A percentile compares a stretch with the other conserved stretches of the same genome.
These are phyloP conservation scores for Hanleya hanleyi DNA, from an alignment of 2,888 invertebrate species.

Conservation along the genomic window DNA sequence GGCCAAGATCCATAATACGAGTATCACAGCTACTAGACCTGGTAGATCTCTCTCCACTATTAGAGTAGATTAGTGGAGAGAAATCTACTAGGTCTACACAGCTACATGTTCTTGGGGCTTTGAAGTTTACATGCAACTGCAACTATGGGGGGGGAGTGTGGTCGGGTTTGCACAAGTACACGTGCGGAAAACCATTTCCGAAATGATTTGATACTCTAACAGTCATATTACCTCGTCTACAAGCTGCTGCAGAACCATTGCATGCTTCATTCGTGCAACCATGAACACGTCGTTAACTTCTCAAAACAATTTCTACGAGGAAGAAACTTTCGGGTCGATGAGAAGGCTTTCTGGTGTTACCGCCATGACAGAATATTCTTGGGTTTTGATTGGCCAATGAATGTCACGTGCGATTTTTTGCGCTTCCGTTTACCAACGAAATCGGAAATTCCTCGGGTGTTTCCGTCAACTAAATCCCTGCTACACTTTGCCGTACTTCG, in stretches of 20 bases:
- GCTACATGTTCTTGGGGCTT: too few species aligned
- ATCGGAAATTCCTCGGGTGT: not conserved
- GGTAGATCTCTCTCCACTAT: too few species aligned
- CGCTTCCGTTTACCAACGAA: not conserved
- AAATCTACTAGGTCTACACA: too few species aligned
- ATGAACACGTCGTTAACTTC: not conserved
- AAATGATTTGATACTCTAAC: not conserved
- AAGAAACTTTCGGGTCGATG: conserved; percentile 6
- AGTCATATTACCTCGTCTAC: conserved; percentile 55
- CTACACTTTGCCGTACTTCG: too few species aligned
- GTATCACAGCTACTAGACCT: too few species aligned
- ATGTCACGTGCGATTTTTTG: not conserved
- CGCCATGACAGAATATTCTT: conserved; percentile 38
- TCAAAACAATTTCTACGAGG: not conserved
- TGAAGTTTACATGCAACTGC: too few species aligned
- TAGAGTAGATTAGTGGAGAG: too few species aligned
- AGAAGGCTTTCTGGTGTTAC: conserved; percentile 38
- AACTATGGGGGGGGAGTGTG: too few species aligned
- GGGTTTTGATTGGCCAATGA: not conserved
- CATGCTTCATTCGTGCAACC: conserved; percentile 51
- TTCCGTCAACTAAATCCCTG: too few species aligned
- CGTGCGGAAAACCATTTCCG: not conserved
- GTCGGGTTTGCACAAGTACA: too few species aligned
- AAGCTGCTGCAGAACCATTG: conserved; percentile 57
- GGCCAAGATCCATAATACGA: too few species aligned